Evolutionary conservation across 2,797 vertebrate genomes (phyloP).

Genomic region (Sebastiscus albofasciatus): DNA sequence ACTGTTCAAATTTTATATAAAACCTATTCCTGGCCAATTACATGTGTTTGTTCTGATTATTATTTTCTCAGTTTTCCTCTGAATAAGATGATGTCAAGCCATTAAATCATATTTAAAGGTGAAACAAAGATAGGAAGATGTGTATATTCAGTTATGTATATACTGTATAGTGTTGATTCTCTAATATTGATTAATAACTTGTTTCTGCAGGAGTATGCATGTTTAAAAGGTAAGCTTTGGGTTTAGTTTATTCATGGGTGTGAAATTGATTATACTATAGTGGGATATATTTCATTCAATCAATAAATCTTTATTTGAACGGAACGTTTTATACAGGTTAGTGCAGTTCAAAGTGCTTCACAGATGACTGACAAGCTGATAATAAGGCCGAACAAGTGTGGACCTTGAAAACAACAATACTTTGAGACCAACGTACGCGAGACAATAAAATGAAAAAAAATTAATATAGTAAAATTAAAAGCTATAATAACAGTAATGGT

Average conservation of each 20-base stretch:
- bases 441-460: background rate
- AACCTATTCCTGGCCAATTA: conserved; percentile 73
- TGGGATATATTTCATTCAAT: background rate
- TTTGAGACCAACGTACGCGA: too few species aligned
- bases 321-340: too few species aligned
- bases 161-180: background rate
- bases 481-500: too few species aligned
- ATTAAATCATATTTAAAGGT: background rate
- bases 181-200: background rate
- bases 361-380: too few species aligned
- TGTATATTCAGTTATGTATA: too few species aligned
- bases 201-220: background rate
- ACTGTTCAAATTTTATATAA: conserved; percentile 86
- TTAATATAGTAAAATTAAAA: background rate
- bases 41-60: conserved; percentile 10
- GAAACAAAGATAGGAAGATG: background rate
- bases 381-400: too few species aligned
- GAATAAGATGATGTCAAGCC: background rate
- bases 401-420: too few species aligned
- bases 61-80: background rate
- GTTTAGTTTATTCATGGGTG: too few species aligned
- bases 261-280: background rate
- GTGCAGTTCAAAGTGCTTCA: too few species aligned
- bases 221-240: too few species aligned
- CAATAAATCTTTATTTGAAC: too few species aligned